Conservation (phyloP, 1,140 invertebrate species). For the Drosophila erecta region DNA sequence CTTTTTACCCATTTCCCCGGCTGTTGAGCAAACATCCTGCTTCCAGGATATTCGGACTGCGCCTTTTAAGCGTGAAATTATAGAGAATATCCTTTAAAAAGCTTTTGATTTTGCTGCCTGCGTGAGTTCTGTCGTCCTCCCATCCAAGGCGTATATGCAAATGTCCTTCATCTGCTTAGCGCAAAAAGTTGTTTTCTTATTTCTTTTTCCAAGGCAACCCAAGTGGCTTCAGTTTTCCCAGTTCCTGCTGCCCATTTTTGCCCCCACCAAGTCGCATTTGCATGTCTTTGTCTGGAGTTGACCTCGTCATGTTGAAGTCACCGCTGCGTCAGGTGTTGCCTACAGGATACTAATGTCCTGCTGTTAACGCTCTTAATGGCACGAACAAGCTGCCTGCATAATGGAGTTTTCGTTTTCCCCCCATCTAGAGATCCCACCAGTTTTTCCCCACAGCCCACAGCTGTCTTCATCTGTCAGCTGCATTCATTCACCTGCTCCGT, state of each 20-base stretch:
- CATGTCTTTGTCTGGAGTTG: slow-evolving; percentile 81
- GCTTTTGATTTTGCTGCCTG: slow-evolving; percentile 74
- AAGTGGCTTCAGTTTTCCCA: slow-evolving; percentile 10
- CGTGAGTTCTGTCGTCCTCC: slow-evolving; percentile 8
- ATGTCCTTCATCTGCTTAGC: slow-evolving; percentile 79
- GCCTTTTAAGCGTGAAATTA: slow-evolving; percentile 69
- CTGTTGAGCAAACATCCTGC: slow-evolving; percentile 60
- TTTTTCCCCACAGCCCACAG: slow-evolving; percentile 9
- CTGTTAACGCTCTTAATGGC: slow-evolving; percentile 77
- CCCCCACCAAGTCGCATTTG: slow-evolving; percentile 59
- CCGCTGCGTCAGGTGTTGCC: slow-evolving; percentile 71
- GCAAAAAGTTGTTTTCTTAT: slow-evolving; percentile 80
- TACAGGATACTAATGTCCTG: slow-evolving; percentile 71
- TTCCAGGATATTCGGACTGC: slow-evolving; percentile 21
- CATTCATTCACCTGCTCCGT: slow-evolving; percentile 75
- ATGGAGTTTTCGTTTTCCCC: slow-evolving; percentile 55
- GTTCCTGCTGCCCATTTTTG: background rate
- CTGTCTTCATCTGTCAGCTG: slow-evolving; percentile 72
- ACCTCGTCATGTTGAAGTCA: slow-evolving; percentile 49
- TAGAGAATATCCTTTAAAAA: slow-evolving; percentile 82
- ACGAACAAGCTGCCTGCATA: slow-evolving; percentile 78
- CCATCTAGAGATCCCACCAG: background rate
- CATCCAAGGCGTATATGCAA: slow-evolving; percentile 58
- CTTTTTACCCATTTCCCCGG: slow-evolving; percentile 45
- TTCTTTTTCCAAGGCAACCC: slow-evolving; percentile 68